Evolutionary conservation across 2,888 invertebrate species (phyloP).

Genomic region (Drosophila leonis): DNA sequence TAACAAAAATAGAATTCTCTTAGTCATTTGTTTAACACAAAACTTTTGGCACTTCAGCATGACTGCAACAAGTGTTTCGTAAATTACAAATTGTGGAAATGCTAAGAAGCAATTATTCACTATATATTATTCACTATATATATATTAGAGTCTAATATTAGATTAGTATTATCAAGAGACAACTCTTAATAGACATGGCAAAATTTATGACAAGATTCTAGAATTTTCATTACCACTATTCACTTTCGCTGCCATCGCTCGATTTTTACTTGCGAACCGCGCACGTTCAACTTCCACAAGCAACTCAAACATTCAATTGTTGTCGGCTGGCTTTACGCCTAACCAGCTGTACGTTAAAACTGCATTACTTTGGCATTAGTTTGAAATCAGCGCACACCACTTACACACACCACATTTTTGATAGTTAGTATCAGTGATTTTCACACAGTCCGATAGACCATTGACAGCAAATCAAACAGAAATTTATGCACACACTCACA

Average conservation of each 20-base stretch:
- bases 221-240: slow-evolving; percentile 60
- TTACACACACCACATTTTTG: slow-evolving; percentile 11
- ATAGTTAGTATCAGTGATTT: slow-evolving; percentile 31
- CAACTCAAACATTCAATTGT: slow-evolving; percentile 46
- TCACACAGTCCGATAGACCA: slow-evolving; percentile 12
- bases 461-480: slow-evolving; percentile 25
- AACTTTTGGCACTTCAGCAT: not conserved
- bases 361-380: slow-evolving; percentile 4
- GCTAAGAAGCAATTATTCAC: not conserved
- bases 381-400: slow-evolving; percentile 53
- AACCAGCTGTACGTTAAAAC: slow-evolving; percentile 28
- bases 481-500: not conserved
- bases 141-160: no score
- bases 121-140: no score
- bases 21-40: not conserved
- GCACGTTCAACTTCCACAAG: slow-evolving; percentile 26
- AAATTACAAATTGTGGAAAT: not conserved
- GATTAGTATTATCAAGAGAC: not conserved
- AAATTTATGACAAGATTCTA: not conserved
- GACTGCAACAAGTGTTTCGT: not conserved
- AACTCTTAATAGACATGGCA: rapidly evolving
- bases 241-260: slow-evolving; percentile 55
- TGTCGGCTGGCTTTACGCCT: slow-evolving; percentile 58
- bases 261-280: slow-evolving; percentile 30
- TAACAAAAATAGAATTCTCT: not conserved